Evolutionary conservation across 2,797 vertebrate genomes (phyloP).

Genomic region (Phataginus tetradactyla): DNA sequence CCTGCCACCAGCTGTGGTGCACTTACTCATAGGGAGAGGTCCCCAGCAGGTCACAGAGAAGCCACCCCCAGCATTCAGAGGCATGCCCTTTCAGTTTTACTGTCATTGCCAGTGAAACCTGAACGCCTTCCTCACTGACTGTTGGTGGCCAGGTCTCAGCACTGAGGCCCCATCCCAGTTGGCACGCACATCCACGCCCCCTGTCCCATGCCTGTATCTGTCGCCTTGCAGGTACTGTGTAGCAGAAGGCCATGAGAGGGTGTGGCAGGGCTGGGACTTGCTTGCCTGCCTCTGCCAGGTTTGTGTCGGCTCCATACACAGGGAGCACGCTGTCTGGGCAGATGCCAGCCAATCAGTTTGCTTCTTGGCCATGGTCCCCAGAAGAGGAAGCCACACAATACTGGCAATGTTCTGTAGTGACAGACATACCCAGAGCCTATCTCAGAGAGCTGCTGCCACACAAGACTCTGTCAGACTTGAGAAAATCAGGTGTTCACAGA

Average conservation of each 20-base stretch:
- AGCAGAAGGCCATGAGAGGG: conserved; percentile 7
- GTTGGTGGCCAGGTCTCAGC: conserved; percentile 61
- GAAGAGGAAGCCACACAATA: conserved; percentile 7
- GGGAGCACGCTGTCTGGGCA: neutral
- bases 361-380: conserved; percentile 3
- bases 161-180: conserved; percentile 43
- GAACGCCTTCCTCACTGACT: conserved; percentile 67
- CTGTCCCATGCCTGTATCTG: neutral
- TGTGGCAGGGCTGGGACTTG: neutral
- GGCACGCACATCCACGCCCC: conserved; percentile 70
- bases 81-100: conserved; percentile 82
- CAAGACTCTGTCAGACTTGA: neutral
- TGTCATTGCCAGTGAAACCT: conserved; percentile 74
- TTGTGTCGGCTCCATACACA: neutral
- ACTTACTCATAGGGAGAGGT: conserved; percentile 83
- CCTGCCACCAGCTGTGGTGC: conserved; percentile 77
- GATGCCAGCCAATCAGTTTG: conserved; percentile 22
- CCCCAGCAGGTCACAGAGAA: conserved; percentile 75
- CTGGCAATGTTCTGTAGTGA: neutral
- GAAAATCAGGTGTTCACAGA: neutral
- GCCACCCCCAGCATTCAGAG: conserved; percentile 74
- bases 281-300: neutral
- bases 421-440: neutral
- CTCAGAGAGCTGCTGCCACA: neutral
- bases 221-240: neutral